Percentiles rank a stretch among this genome's conserved stretches.
Conservation (phyloP, 2,113 vertebrate genomes). For the Hirundichthys speculiger region DNA sequence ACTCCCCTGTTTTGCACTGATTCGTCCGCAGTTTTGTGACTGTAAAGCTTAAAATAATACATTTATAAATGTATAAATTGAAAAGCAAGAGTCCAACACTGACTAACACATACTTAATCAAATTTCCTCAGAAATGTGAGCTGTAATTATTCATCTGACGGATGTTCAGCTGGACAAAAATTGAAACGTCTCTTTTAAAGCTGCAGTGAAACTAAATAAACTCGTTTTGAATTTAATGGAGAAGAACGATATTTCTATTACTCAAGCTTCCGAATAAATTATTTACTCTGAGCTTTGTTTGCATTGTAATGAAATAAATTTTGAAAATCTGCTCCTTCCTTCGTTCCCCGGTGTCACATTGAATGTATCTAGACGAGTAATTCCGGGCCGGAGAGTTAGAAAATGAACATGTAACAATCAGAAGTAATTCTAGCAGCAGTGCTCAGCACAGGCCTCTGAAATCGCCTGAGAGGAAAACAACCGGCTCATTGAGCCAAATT, state of each 20-base stretch:
- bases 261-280: constrained; percentile 4
- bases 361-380: constrained; percentile 24
- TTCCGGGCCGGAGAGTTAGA: constrained; percentile 11
- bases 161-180: constrained; percentile 24
- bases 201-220: constrained; percentile 9
- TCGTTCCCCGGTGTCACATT: constrained; percentile 15
- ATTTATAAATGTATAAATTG: constrained; percentile 3
- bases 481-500: constrained; percentile 31
- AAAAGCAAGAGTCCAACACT: not conserved
- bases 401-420: constrained; percentile 38
- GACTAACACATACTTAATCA: constrained; percentile 7
- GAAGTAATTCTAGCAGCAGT: constrained; percentile 15
- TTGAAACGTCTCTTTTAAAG: constrained; percentile 17
- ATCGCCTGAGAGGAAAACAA: constrained; percentile 33
- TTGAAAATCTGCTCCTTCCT: constrained; percentile 21
- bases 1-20: not conserved
- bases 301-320: constrained; percentile 9
- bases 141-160: constrained; percentile 28
- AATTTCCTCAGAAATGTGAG: not conserved
- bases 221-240: constrained; percentile 18
- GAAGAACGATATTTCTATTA: constrained; percentile 16
- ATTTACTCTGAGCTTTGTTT: constrained; percentile 17
- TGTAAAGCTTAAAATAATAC: not conserved
- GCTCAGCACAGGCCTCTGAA: constrained; percentile 14
- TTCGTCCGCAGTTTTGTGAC: not conserved